Evolutionary conservation across 1,140 invertebrate species (phyloP).

Genomic region (Cherax destructor): DNA sequence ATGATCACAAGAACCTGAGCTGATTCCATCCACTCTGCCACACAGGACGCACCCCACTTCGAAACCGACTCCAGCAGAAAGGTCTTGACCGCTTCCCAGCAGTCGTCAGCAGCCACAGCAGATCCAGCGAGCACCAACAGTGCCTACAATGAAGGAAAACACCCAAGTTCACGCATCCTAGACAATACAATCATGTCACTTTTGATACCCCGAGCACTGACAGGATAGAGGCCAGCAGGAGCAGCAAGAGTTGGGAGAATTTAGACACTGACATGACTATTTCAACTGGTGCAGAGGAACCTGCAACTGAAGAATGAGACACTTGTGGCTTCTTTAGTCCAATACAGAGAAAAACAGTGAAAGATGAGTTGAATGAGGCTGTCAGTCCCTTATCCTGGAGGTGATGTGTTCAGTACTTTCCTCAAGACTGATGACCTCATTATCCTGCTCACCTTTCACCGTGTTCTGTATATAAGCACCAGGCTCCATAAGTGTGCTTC

Average conservation of each 20-base stretch:
- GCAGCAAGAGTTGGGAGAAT: background rate
- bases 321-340: too few relatives aligned
- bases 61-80: slow-evolving; percentile 4
- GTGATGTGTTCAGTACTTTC: too few relatives aligned
- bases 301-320: too few relatives aligned
- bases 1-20: slow-evolving; percentile 32
- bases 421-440: too few relatives aligned
- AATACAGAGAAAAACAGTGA: too few relatives aligned
- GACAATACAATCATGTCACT: background rate
- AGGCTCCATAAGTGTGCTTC: too few relatives aligned
- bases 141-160: background rate
- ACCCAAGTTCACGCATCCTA: too few relatives aligned
- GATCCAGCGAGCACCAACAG: slow-evolving; percentile 27
- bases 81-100: slow-evolving; percentile 24
- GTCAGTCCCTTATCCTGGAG: too few relatives aligned
- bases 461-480: too few relatives aligned
- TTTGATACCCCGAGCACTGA: background rate
- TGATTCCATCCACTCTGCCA: slow-evolving; percentile 48
- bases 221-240: background rate
- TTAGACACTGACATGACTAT: background rate
- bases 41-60: background rate
- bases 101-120: background rate
- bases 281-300: background rate
- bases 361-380: too few relatives aligned
- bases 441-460: too few relatives aligned